Percentiles rank a stretch among this genome's conserved stretches.
Evolutionary conservation across 2,113 vertebrate genomes (phyloP).

Genomic region (Pangasianodon hypophthalmus): DNA sequence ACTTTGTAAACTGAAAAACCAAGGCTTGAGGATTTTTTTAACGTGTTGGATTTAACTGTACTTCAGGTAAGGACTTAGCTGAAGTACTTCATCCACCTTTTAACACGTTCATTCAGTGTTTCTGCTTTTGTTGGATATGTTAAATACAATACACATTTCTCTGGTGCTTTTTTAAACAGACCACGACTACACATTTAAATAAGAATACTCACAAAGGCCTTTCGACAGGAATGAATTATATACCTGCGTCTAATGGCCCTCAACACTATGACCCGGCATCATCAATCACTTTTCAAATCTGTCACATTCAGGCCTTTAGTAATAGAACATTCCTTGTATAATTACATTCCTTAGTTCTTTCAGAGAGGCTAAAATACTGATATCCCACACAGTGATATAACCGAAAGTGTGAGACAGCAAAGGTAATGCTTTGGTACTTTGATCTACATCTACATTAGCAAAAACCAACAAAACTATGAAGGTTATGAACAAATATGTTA

Average conservation of each 20-base stretch:
- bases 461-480: neutral
- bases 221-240: conserved; percentile 37
- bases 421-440: neutral
- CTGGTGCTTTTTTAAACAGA: conserved; percentile 24
- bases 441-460: neutral
- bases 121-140: neutral
- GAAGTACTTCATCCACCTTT: conserved; percentile 17
- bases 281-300: conserved; percentile 36
- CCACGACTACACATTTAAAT: conserved; percentile 36
- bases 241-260: conserved; percentile 17
- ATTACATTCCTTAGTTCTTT: conserved; percentile 36
- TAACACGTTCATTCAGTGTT: neutral
- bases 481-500: neutral
- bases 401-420: neutral
- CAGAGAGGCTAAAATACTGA: conserved; percentile 10
- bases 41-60: conserved; percentile 17
- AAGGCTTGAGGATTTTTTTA: conserved; percentile 11
- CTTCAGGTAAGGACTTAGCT: conserved; percentile 11
- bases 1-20: neutral
- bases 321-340: conserved; percentile 41
- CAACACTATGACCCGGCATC: conserved; percentile 2
- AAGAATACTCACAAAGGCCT: conserved; percentile 28
- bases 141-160: conserved; percentile 7
- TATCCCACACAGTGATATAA: conserved; percentile 2
- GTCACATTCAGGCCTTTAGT: conserved; percentile 35